Evolutionary conservation across 2,888 invertebrate genomes (phyloP).

Genomic region (Cyclophora albipunctata): DNA sequence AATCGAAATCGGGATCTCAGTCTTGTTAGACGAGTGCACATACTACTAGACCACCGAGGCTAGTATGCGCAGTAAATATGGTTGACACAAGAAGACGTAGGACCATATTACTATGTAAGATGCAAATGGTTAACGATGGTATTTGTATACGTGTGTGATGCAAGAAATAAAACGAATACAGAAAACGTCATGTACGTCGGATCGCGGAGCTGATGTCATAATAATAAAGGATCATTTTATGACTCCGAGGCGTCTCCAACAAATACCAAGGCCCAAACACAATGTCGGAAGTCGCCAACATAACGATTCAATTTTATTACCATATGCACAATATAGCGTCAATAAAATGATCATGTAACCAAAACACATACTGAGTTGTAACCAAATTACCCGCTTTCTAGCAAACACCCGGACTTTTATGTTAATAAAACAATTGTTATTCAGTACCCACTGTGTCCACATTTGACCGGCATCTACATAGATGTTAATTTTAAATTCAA

Average conservation of each 20-base stretch:
- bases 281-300: constrained; percentile 57
- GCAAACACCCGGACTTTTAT: constrained; percentile 72
- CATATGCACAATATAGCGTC: constrained; percentile 50
- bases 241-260: constrained; percentile 16
- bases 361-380: constrained; percentile 58
- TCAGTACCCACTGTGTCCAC: constrained; percentile 62
- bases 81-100: no score
- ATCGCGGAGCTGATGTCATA: background rate
- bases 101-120: no score
- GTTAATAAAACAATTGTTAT: constrained; percentile 70
- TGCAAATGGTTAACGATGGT: no score
- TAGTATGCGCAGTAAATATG: no score
- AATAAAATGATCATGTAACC: constrained; percentile 56
- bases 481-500: constrained; percentile 71
- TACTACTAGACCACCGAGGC: no score
- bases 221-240: constrained; percentile 24
- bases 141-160: no score
- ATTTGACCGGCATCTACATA: constrained; percentile 72
- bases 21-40: no score
- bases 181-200: no score
- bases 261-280: constrained; percentile 29
- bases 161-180: no score
- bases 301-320: constrained; percentile 57
- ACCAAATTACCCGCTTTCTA: constrained; percentile 75
- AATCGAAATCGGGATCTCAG: no score